These are phyloP conservation scores for Tapirus terrestris DNA, from an alignment of 2,113 vertebrate species.

Conservation along the genomic window DNA sequence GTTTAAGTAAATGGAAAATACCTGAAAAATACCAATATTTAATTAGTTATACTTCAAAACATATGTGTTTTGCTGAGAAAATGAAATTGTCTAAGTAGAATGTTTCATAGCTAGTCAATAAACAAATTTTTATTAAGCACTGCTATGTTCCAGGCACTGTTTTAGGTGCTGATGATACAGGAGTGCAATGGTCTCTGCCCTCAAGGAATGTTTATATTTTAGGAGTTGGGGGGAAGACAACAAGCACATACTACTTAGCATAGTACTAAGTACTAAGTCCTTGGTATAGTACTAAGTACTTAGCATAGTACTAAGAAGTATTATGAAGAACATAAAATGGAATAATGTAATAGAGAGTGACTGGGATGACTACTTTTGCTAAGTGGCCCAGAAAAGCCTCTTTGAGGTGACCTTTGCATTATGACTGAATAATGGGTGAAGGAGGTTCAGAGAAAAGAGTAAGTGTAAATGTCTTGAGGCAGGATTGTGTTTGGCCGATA, in stretches of 20 bases:
- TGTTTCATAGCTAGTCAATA: neutral
- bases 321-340: neutral
- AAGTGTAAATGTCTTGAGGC: no score
- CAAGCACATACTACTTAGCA: neutral
- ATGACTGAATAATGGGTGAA: neutral
- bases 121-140: neutral
- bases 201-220: neutral
- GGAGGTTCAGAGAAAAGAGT: neutral
- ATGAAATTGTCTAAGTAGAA: neutral
- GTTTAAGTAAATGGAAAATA: conserved; percentile 19
- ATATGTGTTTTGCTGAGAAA: conserved; percentile 2
- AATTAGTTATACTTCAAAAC: conserved; percentile 35
- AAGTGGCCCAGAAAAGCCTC: neutral
- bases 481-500: neutral
- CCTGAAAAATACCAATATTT: neutral
- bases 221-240: neutral
- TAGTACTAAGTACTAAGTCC: neutral
- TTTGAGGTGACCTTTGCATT: neutral
- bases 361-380: neutral
- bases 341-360: neutral
- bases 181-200: neutral
- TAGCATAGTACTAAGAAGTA: neutral
- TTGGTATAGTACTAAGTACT: neutral
- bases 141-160: neutral
- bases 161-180: neutral